phyloP scores from a whole-genome alignment of 2,113 vertebrate species.

The Aplodontia rufa region DNA sequence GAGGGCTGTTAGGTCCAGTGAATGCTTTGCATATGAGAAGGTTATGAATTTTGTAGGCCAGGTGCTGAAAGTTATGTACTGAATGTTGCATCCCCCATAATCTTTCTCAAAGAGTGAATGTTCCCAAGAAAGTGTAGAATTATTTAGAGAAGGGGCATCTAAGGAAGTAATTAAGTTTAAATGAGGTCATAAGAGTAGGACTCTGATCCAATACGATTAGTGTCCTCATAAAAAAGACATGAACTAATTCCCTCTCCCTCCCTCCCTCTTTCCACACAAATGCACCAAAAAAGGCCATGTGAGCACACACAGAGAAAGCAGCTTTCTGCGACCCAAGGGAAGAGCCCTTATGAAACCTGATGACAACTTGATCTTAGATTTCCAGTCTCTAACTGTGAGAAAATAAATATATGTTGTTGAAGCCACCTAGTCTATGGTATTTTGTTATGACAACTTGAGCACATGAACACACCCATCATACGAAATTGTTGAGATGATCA shows the following conservation, averaged over 20 bases:
- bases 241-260: neutral
- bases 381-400: neutral
- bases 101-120: too few relatives aligned
- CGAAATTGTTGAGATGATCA: neutral
- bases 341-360: neutral
- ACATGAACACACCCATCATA: neutral
- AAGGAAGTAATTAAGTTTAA: neutral
- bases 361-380: neutral
- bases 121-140: neutral
- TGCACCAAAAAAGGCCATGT: neutral
- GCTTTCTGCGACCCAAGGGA: neutral
- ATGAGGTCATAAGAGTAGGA: neutral
- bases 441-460: neutral
- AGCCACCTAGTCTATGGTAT: neutral
- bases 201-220: neutral
- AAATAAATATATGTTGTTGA: slow-evolving; percentile 17
- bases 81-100: neutral
- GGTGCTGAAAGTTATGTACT: neutral
- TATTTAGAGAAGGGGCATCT: neutral
- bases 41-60: neutral
- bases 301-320: neutral
- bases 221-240: neutral
- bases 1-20: neutral
- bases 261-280: neutral
- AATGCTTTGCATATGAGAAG: slow-evolving; percentile 1